Percentiles rank a stretch among this genome's conserved stretches.
Evolutionary conservation across 2,888 invertebrate species (phyloP).

Genomic region (Ichneumoninae sp.): DNA sequence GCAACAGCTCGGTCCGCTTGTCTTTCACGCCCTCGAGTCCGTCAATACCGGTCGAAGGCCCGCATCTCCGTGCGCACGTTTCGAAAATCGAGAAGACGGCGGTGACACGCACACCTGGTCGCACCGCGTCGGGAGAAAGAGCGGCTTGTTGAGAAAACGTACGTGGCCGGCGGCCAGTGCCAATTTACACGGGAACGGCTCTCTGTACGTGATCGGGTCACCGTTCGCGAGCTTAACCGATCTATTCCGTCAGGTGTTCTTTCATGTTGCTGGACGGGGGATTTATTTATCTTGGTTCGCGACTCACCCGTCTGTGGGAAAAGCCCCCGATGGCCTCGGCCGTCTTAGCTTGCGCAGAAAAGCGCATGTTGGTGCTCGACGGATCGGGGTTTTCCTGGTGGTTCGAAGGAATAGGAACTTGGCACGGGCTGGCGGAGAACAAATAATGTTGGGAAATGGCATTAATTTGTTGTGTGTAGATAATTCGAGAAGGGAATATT

Average conservation of each 20-base stretch:
- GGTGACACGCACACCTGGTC: slow-evolving; percentile 39
- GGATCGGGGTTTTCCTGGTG: slow-evolving; percentile 34
- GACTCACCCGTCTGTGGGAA: slow-evolving; percentile 45
- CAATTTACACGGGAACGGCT: slow-evolving; percentile 48
- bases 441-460: slow-evolving; percentile 24
- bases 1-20: slow-evolving; percentile 8
- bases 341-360: background rate
- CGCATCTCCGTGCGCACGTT: background rate
- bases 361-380: background rate
- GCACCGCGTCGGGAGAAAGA: background rate
- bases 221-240: slow-evolving; percentile 61
- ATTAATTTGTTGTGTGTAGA: background rate
- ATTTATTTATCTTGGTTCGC: slow-evolving; percentile 38
- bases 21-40: slow-evolving; percentile 54
- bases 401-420: slow-evolving; percentile 12
- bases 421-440: slow-evolving; percentile 1
- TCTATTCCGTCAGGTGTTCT: slow-evolving; percentile 66
- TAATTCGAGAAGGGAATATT: too few relatives aligned
- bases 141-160: slow-evolving; percentile 4
- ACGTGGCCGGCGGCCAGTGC: slow-evolving; percentile 12
- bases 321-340: slow-evolving; percentile 34
- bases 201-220: slow-evolving; percentile 65
- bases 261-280: slow-evolving; percentile 6
- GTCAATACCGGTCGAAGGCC: slow-evolving; percentile 6
- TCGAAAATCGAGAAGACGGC: slow-evolving; percentile 10